Percentiles rank a stretch among this genome's conserved stretches.
These are phyloP conservation scores for Nematolebias whitei DNA, from an alignment of 2,113 vertebrate species.

Conservation along the genomic window DNA sequence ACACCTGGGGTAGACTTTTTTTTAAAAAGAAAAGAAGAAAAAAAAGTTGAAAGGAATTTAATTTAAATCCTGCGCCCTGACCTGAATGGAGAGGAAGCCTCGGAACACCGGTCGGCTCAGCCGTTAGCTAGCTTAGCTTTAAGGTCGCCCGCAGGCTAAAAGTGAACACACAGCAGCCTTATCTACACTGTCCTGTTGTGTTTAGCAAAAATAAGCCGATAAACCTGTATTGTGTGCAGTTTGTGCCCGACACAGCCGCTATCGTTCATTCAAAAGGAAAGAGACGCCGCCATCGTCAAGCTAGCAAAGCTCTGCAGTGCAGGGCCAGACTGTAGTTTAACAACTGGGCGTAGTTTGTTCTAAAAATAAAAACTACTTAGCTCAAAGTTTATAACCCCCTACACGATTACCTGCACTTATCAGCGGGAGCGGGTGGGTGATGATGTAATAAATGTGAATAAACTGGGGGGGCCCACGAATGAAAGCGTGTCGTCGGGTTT, in stretches of 20 bases:
- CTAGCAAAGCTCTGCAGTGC: constrained; percentile 70
- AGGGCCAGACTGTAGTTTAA: constrained; percentile 70
- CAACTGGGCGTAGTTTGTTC: constrained; percentile 76
- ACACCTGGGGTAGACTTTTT: background rate
- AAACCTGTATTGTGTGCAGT: background rate
- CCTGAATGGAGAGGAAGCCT: constrained; percentile 21
- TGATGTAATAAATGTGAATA: background rate
- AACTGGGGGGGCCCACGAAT: constrained; percentile 14
- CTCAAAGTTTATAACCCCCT: rapidly evolving
- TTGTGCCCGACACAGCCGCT: background rate
- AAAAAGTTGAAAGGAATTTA: constrained; percentile 19
- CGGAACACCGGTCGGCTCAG: constrained; percentile 21
- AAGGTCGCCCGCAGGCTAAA: constrained; percentile 16
- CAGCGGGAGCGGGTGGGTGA: background rate
- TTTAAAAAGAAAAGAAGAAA: no score
- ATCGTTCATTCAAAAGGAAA: constrained; percentile 50
- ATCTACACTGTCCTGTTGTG: rapidly evolving
- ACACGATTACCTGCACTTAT: background rate
- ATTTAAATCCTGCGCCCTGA: constrained; percentile 23
- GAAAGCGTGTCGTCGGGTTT: constrained; percentile 37
- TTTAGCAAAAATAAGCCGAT: background rate
- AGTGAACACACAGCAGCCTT: background rate
- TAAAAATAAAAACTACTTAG: constrained; percentile 29
- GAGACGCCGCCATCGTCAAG: constrained; percentile 63
- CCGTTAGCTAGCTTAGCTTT: constrained; percentile 56